Base-by-base conservation (phyloP, 1,140 invertebrate genomes). In the Ruditapes philippinarum region DNA sequence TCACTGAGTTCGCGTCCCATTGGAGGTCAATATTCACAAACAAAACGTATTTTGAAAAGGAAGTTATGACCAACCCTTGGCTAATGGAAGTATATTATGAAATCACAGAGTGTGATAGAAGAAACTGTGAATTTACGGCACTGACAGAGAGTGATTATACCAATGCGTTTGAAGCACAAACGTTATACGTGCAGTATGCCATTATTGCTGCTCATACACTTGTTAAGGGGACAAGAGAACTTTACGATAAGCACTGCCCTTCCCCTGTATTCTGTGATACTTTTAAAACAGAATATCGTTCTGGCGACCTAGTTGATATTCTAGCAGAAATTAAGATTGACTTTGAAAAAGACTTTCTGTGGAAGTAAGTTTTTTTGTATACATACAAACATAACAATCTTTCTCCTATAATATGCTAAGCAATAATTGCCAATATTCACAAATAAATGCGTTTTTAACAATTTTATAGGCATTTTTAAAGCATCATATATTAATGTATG, bases 1-100 rank as follows among this genome's bases (percentile, higher is more conserved):
- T 90, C 17, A 7, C 31, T 0, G 80, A 90, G 54, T 90, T 90
- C 78, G 49, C 31, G 40, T 31, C 14, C 0, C 79, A 90, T 57
- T 90, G 89, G 89, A 83, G 33, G 36, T 40, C 40, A 42, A 78
- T 84, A 22, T 90, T 90, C 68, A 88, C 70, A 22, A 88, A 90
- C 45, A 38, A 38, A 19, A 49, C 84, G 2, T 19, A 9, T 0
- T 68, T 90, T 40, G 11, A 81, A 1, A 19, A 49, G 25, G 84
- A 88, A 42, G 22, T 40, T 9, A 1, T 31, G 14, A 70, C 73
- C 0, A 91, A 91, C 42, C 81, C 62, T 11, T 91, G 90, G 90
- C 42, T 91, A 33, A 1, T 36, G 9, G 70, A 90, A 40, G 78
- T 88, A 0, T 90, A 28, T 28, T 31, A 49, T 14, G n/a, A 28